These are phyloP conservation scores for Phalloptychus januarius DNA, from an alignment of 2,797 vertebrate genomes.

Conservation along the genomic window DNA sequence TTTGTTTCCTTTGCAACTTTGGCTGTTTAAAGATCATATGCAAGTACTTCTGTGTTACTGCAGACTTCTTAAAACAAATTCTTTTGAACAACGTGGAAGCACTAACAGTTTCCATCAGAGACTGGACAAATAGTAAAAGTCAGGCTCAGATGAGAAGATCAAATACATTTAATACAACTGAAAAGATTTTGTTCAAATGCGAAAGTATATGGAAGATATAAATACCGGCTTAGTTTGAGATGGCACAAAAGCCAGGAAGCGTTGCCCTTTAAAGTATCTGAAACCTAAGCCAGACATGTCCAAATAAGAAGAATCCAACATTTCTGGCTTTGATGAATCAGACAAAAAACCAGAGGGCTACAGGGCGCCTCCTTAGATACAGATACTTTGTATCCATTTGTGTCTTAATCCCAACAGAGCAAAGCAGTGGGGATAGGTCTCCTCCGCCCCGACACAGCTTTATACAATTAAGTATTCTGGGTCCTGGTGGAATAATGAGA, in stretches of 20 bases:
- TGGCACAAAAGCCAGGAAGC: constrained; percentile 8
- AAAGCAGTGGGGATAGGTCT: constrained; percentile 54
- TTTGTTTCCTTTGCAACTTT: neutral
- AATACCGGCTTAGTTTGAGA: neutral
- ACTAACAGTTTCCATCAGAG: constrained; percentile 6
- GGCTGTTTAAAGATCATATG: neutral
- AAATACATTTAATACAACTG: constrained; percentile 5
- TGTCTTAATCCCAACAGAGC: constrained; percentile 71
- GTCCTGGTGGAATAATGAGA: constrained; percentile 64
- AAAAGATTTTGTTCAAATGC: constrained; percentile 13
- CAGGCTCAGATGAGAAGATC: constrained; percentile 15
- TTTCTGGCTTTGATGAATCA: constrained; percentile 48
- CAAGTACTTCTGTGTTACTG: neutral
- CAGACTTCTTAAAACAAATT: neutral
- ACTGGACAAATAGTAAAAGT: constrained; percentile 1
- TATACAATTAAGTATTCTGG: constrained; percentile 70
- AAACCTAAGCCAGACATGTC: constrained; percentile 40
- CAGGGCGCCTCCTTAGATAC: constrained; percentile 63
- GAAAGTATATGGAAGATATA: neutral
- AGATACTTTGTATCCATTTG: constrained; percentile 75
- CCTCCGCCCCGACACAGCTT: constrained; percentile 63
- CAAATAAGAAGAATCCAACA: constrained; percentile 21
- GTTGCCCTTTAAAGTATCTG: constrained; percentile 3
- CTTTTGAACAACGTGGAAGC: neutral
- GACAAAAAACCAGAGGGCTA: constrained; percentile 51